Evolutionary conservation across 2,113 vertebrate species (phyloP), one percentile per base, ranked within the genome.

Genomic region (Gambusia holbrooki): DNA sequence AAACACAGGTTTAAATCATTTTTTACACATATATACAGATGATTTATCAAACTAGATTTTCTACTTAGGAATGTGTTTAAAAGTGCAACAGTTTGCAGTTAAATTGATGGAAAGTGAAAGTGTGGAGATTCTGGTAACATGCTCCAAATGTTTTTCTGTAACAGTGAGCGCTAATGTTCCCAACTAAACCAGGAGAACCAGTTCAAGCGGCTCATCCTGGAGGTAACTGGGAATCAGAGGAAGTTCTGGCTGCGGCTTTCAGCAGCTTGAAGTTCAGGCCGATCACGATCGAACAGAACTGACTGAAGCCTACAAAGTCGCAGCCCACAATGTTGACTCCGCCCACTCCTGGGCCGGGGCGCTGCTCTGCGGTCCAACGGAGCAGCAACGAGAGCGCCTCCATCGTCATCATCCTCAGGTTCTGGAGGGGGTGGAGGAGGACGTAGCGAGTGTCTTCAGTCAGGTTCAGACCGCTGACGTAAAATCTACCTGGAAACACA

Each of bases 381-480:
- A 94, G 86, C 68, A 95, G 90, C 25, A 37, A 9, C 0, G 69
- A 54, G 10, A 90, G 91, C 58, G 87, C 91, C 19, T 22, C 48
- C 27, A 54, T 30, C 0, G 95, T 95, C 85, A 95, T 86, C 62
- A 1, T 89, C 88, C 76, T 94, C 84, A 95, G 81, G 32, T 69
- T 91, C 80, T 91, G 89, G 4, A 83, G 54, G 1, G 93, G 94
- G 40, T 95, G 94, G 14, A 74, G 84, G 51, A 95, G 6, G 45
- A 95, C 27, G 27, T 92, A 94, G 0, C 63, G 2, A 2, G 62
- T 17, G 58, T 93, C 85, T 69, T 95, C 94, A 0, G 95, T 95
- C 72, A 95, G 90, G 85, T 95, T 95, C 75, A 95, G 81, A 25
- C 95, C 94, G 9, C 84, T 91, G 76, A 89, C 89, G 37, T 93